phyloP scores from a whole-genome alignment of 1,140 invertebrate species.

The Sinonovacula constricta region DNA sequence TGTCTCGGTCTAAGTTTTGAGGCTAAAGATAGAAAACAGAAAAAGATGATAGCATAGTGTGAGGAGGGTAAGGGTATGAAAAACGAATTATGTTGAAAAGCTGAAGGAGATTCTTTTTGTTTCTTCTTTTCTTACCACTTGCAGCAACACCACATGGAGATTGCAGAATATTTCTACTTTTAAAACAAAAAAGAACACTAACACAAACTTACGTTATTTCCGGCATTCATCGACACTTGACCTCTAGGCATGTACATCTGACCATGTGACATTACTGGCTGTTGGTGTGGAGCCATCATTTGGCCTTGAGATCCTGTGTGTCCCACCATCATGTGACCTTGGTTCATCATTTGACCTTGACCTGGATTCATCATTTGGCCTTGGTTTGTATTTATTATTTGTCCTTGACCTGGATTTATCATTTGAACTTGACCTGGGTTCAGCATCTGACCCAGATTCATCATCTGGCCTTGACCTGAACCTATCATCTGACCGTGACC shows the following conservation, averaged over 20 bases:
- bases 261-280: neutral
- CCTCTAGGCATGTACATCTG: neutral
- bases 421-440: conserved; percentile 18
- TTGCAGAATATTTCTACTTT: too few species aligned
- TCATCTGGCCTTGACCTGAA: too few species aligned
- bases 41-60: neutral
- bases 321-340: neutral
- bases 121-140: neutral
- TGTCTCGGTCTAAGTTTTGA: neutral
- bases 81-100: neutral
- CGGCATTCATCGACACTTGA: conserved; percentile 16
- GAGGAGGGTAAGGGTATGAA: too few species aligned
- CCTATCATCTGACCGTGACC: too few species aligned
- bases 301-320: neutral
- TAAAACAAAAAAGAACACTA: too few species aligned
- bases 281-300: conserved; percentile 6
- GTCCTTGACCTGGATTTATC: conserved; percentile 32
- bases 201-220: too few species aligned
- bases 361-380: conserved; percentile 18
- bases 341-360: neutral
- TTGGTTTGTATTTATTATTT: neutral
- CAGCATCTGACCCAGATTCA: too few species aligned
- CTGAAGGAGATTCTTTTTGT: neutral
- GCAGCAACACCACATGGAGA: too few species aligned
- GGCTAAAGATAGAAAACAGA: neutral